Percentiles rank a stretch among this genome's conserved stretches.
Conservation (phyloP, 92 coral and sea anemone genomes). For the Blastomussa wellsi region DNA sequence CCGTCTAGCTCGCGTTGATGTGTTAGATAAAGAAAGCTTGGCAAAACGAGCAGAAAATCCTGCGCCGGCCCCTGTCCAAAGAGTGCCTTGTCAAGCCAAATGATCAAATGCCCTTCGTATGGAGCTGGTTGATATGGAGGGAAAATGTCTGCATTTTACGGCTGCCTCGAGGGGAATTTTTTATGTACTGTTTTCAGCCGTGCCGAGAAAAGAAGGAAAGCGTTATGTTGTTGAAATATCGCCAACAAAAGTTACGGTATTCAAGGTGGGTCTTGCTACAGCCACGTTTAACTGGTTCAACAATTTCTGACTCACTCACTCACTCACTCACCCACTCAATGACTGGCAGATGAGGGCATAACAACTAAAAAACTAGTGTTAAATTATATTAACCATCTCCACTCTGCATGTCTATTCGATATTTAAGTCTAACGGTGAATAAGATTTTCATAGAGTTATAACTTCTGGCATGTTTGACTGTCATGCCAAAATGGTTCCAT, state of each 20-base stretch:
- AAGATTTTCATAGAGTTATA: too few relatives aligned
- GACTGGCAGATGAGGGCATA: too few relatives aligned
- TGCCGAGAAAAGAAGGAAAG: background rate
- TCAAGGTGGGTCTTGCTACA: slow-evolving; percentile 13
- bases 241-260: slow-evolving; percentile 2
- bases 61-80: background rate
- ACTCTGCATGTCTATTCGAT: too few relatives aligned
- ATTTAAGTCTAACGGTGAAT: too few relatives aligned
- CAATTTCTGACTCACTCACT: too few relatives aligned
- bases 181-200: slow-evolving; percentile 19
- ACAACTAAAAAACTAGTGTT: too few relatives aligned
- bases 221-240: slow-evolving; percentile 32
- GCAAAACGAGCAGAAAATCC: background rate
- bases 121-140: slow-evolving; percentile 16
- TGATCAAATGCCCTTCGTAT: slow-evolving; percentile 27
- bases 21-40: too few relatives aligned
- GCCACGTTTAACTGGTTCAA: too few relatives aligned
- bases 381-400: too few relatives aligned
- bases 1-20: background rate
- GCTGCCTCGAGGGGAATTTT: slow-evolving; percentile 23
- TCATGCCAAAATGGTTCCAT: background rate
- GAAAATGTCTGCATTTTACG: slow-evolving; percentile 28
- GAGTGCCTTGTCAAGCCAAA: slow-evolving; percentile 25
- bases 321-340: background rate
- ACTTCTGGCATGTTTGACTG: too few relatives aligned